A percentile compares a stretch with the other conserved stretches of the same genome.
phyloP scores from a whole-genome alignment of 2,797 vertebrate species.

The Gambusia yucatana region DNA sequence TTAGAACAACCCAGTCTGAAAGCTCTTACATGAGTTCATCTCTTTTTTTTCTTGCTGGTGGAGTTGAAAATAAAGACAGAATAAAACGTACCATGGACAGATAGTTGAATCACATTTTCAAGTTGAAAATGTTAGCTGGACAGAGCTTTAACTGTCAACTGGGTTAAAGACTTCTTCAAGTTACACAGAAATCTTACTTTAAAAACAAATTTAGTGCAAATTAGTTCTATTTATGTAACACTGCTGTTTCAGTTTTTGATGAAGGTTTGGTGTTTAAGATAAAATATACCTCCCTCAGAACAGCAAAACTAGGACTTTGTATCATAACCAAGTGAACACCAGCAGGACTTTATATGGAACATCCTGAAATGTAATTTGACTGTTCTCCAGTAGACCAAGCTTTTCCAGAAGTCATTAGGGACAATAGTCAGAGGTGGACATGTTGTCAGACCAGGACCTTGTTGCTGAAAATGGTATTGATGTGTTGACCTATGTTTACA shows the following conservation, averaged over 20 bases:
- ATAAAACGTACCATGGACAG: neutral
- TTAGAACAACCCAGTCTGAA: slow-evolving; percentile 4
- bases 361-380: neutral
- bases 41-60: neutral
- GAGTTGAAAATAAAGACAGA: neutral
- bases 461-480: neutral
- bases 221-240: no score
- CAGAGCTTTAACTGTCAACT: no score
- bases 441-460: neutral
- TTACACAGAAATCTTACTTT: no score
- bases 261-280: no score
- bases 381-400: neutral
- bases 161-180: no score
- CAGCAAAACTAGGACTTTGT: neutral
- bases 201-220: no score
- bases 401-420: neutral
- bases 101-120: neutral
- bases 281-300: neutral
- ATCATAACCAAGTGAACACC: neutral
- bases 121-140: neutral
- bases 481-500: neutral
- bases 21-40: neutral
- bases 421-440: neutral
- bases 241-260: no score
- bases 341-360: neutral